phyloP scores from a whole-genome alignment of 2,113 vertebrate species.

The Athene cunicularia region DNA sequence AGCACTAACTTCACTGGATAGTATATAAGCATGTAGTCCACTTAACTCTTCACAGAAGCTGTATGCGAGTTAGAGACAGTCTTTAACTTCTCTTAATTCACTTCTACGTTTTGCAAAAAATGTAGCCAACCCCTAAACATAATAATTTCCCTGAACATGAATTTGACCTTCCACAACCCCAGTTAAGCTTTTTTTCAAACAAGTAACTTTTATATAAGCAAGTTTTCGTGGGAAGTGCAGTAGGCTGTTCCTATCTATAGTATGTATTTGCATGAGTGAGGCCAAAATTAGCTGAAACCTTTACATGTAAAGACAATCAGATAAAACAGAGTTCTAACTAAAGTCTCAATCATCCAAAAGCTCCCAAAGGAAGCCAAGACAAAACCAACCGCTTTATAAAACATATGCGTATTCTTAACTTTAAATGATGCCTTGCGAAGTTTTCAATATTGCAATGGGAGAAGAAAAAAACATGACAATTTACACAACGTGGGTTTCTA shows the following conservation, averaged over 20 bases:
- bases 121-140: not conserved
- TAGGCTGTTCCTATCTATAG: not conserved
- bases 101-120: not conserved
- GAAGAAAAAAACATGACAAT: not conserved
- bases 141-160: not conserved
- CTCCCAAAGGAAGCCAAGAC: not conserved
- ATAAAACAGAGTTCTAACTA: not conserved
- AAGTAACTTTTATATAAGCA: not conserved
- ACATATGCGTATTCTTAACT: not conserved
- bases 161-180: not conserved
- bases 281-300: not conserved
- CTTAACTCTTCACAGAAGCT: not conserved
- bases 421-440: not conserved
- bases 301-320: not conserved
- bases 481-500: not conserved
- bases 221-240: not conserved
- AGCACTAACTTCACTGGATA: not conserved
- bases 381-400: not conserved
- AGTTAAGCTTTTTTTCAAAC: not conserved
- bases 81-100: not conserved
- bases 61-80: not conserved
- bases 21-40: not conserved
- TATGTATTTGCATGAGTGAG: not conserved
- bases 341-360: not conserved
- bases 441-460: not conserved